These are phyloP conservation scores for Tychaedon coryphoeus DNA, from an alignment of 2,113 vertebrate species.

Conservation along the genomic window DNA sequence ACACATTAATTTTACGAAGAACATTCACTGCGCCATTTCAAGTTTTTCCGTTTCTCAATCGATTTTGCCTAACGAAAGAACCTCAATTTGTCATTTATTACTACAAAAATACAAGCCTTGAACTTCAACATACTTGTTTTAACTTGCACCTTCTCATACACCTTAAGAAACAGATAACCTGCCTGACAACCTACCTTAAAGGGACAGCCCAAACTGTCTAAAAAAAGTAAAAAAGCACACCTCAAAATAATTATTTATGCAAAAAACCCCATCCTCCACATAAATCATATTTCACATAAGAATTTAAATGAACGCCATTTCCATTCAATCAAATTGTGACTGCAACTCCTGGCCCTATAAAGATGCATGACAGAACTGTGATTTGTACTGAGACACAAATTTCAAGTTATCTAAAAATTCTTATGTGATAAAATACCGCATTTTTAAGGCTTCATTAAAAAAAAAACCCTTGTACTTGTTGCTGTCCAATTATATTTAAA, in stretches of 20 bases:
- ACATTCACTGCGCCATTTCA: background rate
- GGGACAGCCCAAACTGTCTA: background rate
- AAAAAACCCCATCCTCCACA: background rate
- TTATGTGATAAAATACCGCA: background rate
- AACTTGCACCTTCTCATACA: background rate
- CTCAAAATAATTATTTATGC: background rate
- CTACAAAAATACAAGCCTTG: background rate
- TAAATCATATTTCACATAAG: accelerated
- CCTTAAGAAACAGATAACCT: background rate
- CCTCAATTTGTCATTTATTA: background rate
- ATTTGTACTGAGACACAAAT: background rate
- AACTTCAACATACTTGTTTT: background rate
- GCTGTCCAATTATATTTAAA: background rate
- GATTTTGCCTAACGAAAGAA: background rate
- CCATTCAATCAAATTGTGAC: background rate
- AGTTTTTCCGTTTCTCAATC: background rate
- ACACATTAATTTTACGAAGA: background rate
- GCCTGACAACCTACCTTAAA: background rate
- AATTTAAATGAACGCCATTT: background rate
- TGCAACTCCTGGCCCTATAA: background rate
- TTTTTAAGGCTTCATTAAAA: background rate
- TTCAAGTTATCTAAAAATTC: background rate
- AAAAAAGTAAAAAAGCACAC: accelerated
- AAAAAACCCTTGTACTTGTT: background rate
- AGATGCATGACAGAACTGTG: background rate